A percentile compares a stretch with the other conserved stretches of the same genome.
Evolutionary conservation across 2,888 invertebrate species (phyloP).

Genomic region (Reticulitermes lucifugus): DNA sequence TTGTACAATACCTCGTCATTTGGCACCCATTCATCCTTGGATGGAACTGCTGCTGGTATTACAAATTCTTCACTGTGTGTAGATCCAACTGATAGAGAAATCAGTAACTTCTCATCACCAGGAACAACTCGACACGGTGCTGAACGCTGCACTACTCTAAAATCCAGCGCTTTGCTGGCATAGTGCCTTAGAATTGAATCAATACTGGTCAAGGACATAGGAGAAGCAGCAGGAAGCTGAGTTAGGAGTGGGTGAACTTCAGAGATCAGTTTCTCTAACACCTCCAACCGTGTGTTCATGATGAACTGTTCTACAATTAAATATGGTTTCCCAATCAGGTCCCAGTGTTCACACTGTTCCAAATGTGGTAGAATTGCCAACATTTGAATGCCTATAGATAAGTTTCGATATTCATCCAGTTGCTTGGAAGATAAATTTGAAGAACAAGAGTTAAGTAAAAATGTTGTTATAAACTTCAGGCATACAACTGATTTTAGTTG

Average conservation of each 20-base stretch:
- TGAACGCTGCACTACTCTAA: conserved; percentile 64
- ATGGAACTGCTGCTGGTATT: conserved; percentile 82
- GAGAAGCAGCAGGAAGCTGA: conserved; percentile 52
- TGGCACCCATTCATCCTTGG: conserved; percentile 83
- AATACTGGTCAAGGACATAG: conserved; percentile 57
- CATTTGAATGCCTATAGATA: conserved; percentile 76
- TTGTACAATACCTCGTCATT: conserved; percentile 71
- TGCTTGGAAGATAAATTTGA: conserved; percentile 59
- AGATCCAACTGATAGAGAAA: conserved; percentile 74
- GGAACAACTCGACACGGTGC: conserved; percentile 59
- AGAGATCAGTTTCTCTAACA: conserved; percentile 72
- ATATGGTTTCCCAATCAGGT: conserved; percentile 75
- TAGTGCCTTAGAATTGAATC: conserved; percentile 69
- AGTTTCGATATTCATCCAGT: conserved; percentile 68
- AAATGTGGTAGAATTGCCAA: conserved; percentile 70
- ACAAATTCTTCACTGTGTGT: conserved; percentile 72
- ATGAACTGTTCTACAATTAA: conserved; percentile 86
- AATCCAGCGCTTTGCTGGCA: conserved; percentile 84
- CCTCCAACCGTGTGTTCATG: conserved; percentile 86
- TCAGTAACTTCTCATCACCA: conserved; percentile 68
- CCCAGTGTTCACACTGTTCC: conserved; percentile 72
- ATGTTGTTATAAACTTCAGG: conserved; percentile 74
- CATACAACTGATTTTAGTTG: conserved; percentile 73
- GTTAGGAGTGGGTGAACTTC: conserved; percentile 63
- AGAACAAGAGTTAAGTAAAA: conserved; percentile 62